These are phyloP conservation scores for Gobio occitaniae DNA, from an alignment of 2,797 vertebrate species.

Conservation along the genomic window DNA sequence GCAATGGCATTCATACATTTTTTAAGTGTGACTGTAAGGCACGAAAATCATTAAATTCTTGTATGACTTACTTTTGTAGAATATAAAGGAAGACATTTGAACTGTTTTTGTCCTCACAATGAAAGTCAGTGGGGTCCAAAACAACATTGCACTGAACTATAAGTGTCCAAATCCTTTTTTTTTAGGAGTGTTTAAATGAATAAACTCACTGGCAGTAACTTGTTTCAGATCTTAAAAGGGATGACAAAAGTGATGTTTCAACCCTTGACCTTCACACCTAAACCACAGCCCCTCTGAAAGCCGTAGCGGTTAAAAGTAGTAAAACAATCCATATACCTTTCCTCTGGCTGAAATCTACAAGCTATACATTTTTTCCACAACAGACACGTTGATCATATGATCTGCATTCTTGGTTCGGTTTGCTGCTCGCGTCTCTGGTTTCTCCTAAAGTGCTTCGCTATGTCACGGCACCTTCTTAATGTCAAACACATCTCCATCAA, in stretches of 20 bases:
- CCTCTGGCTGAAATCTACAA: conserved; percentile 2
- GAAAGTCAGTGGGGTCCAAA: not conserved
- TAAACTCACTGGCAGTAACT: not conserved
- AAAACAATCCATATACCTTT: conserved; percentile 37
- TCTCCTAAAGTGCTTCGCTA: conserved; percentile 26
- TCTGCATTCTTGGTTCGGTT: conserved; percentile 3
- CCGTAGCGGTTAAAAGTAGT: not conserved
- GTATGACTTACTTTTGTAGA: not conserved
- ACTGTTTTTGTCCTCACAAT: not conserved
- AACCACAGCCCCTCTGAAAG: conserved; percentile 2
- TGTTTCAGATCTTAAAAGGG: not conserved
- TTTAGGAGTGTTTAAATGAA: not conserved
- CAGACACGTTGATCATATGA: conserved; percentile 20
- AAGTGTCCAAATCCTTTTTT: not conserved
- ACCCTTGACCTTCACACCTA: conserved; percentile 24
- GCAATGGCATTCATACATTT: not conserved
- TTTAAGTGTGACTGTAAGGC: not conserved
- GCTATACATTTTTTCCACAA: conserved; percentile 5
- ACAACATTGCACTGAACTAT: too few relatives aligned
- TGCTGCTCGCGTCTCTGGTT: conserved; percentile 21
- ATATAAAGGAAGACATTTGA: not conserved
- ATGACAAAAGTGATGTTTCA: not conserved
- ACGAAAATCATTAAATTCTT: not conserved
- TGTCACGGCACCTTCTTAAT: not conserved
- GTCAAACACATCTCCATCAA: conserved; percentile 28